These are phyloP conservation scores for Hemiprocne comata DNA, from an alignment of 2,113 vertebrate species.

Conservation along the genomic window DNA sequence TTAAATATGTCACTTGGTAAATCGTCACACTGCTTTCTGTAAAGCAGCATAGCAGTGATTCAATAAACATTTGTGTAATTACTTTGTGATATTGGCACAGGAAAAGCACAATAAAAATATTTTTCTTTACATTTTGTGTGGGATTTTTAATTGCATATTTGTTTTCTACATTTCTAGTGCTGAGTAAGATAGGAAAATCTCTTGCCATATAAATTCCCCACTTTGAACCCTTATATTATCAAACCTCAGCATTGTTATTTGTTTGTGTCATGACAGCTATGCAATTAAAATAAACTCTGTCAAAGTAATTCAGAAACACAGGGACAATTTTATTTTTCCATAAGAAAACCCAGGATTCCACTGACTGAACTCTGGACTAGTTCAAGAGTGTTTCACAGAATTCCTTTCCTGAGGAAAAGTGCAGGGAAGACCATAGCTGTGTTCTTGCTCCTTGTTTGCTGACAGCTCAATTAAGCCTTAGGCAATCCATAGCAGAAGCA, in stretches of 20 bases:
- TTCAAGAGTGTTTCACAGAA: neutral
- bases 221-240: neutral
- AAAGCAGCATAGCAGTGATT: constrained; percentile 34
- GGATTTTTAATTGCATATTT: constrained; percentile 24
- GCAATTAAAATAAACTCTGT: neutral
- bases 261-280: neutral
- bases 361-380: neutral
- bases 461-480: neutral
- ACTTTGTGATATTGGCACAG: constrained; percentile 4
- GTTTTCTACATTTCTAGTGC: neutral
- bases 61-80: constrained; percentile 17
- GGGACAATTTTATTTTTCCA: neutral
- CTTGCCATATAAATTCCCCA: neutral
- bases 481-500: neutral
- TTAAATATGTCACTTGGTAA: neutral
- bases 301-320: neutral
- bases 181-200: neutral
- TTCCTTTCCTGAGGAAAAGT: neutral
- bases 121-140: constrained; percentile 7
- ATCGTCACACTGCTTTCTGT: constrained; percentile 1
- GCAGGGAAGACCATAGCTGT: neutral
- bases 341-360: neutral
- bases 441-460: neutral
- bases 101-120: constrained; percentile 32
- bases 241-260: neutral